Percentiles rank a stretch among this genome's conserved stretches.
These are phyloP conservation scores for Schrankia costaestrigalis DNA, from an alignment of 2,888 invertebrate genomes.

Conservation along the genomic window DNA sequence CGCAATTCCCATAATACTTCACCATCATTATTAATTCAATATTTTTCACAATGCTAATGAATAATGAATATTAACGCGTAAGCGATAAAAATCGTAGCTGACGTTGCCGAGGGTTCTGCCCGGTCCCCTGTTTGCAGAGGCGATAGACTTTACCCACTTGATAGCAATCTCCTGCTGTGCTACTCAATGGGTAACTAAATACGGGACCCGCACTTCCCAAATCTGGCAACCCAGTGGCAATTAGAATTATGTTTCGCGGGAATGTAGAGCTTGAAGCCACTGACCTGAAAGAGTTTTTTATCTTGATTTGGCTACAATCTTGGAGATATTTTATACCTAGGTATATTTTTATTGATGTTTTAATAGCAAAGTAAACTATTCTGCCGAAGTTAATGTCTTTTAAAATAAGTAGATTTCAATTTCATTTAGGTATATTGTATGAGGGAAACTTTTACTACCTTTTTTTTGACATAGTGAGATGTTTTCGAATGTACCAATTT, in stretches of 20 bases:
- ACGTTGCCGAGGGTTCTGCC: constrained; percentile 34
- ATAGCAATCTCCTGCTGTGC: constrained; percentile 53
- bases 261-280: constrained; percentile 28
- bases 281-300: constrained; percentile 17
- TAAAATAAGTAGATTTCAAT: not conserved
- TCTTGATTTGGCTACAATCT: constrained; percentile 4
- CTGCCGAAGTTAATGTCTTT: not conserved
- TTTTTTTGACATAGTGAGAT: too few species aligned
- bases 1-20: constrained; percentile 2
- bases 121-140: constrained; percentile 42
- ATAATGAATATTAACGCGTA: constrained; percentile 66
- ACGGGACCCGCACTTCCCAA: constrained; percentile 52
- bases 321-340: too few species aligned
- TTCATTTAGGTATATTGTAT: too few species aligned
- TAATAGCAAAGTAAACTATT: too few species aligned
- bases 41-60: constrained; percentile 49
- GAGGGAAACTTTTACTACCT: too few species aligned
- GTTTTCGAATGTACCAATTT: too few species aligned
- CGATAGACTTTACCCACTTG: constrained; percentile 50
- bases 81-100: constrained; percentile 62
- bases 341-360: too few species aligned
- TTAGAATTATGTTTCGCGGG: constrained; percentile 43
- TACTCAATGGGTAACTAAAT: constrained; percentile 39
- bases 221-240: constrained; percentile 41
- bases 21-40: constrained; percentile 20